Base-by-base conservation (phyloP, 2,797 vertebrate genomes). In the Sebastes umbrosus region DNA sequence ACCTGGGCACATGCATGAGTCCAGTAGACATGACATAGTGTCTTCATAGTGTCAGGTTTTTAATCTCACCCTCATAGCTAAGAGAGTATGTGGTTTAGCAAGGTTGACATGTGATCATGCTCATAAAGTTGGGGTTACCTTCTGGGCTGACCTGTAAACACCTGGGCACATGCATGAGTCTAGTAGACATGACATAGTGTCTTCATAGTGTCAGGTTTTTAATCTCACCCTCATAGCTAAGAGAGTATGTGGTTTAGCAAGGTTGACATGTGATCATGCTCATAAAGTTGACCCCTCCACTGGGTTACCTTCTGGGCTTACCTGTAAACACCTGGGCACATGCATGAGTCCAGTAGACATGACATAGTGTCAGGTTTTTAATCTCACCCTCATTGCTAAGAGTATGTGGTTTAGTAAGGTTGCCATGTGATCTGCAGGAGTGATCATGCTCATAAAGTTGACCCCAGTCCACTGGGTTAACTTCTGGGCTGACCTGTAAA, bases 71-170 rank as follows among this genome's bases (percentile, higher is more conserved):
- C 29, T 62, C 54, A 64, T 11, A 22, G 13, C 13, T 16, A 32
- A 16, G 1, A 62, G 60, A 46, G 24, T 67, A 27, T 39, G 39
- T 39, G 27, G 39, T 31, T 54, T 62, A 36, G 55, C 20, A 16
- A 69, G 68, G 59, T 50, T 80, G 80, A 60, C 43, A 79, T 73
- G n/a, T 60, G 75, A 75, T 60, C 55, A 11, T 75, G 5, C 12
- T 29, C 39, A 13, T n/a, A 14, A 74, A 84, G 57, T 64, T 32
- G 46, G 9, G 66, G 34, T 67, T 39, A 39, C 36, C 36, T 39
- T 13, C 36, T 39, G 36, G 12, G 36, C 36, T 31, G 16, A 62
- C 16, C 8, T 54, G 31, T 27, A 29, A 67, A 76, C 54, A 46
- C 2, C 57, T 29, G n/a, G 13, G 27, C 7, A 68, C 46, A 43